phyloP scores from a whole-genome alignment of 92 coral and sea anemone genomes.

The Diadumene lineata region DNA sequence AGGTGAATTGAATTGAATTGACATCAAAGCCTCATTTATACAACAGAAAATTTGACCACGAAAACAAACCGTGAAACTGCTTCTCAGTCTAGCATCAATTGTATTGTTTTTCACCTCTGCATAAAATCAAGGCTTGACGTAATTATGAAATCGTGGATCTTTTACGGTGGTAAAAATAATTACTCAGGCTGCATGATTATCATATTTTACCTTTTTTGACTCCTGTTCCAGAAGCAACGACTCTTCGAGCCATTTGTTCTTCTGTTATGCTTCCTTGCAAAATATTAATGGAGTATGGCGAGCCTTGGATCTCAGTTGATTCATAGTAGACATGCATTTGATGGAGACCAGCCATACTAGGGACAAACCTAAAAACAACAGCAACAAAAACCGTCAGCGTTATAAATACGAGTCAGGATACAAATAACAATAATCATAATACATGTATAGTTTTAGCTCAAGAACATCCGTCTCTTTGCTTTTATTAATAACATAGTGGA shows the following conservation, averaged over 20 bases:
- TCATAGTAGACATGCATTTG: constrained; percentile 72
- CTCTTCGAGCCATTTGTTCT: constrained; percentile 46
- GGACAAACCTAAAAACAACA: constrained; percentile 56
- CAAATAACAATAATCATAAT: no score
- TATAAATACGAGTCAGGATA: no score
- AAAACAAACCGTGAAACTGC: no score
- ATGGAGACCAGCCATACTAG: constrained; percentile 71
- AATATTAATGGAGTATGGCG: constrained; percentile 69
- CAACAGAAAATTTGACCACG: no score
- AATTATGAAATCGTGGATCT: not conserved
- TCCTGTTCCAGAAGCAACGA: constrained; percentile 81
- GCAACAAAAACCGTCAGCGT: not conserved
- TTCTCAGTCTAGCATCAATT: no score
- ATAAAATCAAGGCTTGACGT: no score
- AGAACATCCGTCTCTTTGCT: no score
- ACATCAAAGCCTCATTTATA: no score
- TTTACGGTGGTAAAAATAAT: not conserved
- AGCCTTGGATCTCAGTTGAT: constrained; percentile 67
- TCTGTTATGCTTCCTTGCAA: constrained; percentile 26
- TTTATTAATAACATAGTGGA: no score
- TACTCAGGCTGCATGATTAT: no score
- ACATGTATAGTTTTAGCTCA: no score
- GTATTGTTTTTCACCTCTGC: no score
- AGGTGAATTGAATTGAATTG: not conserved
- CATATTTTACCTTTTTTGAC: constrained; percentile 66